Evolutionary conservation across 2,113 vertebrate genomes (phyloP).

Genomic region (Mustelus asterias): DNA sequence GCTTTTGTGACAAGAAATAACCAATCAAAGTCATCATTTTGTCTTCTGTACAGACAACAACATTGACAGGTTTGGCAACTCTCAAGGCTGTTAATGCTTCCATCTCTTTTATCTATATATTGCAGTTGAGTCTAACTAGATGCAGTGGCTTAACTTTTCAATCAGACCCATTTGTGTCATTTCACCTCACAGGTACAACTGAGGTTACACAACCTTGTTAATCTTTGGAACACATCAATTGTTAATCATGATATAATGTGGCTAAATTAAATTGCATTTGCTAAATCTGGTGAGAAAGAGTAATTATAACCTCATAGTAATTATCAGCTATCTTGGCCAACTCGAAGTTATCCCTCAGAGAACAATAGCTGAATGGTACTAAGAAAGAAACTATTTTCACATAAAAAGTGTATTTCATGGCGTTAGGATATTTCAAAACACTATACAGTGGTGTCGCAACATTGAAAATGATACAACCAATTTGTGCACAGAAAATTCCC

Average conservation of each 20-base stretch:
- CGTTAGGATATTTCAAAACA: no score
- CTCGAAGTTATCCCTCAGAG: not conserved
- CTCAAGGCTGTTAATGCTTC: not conserved
- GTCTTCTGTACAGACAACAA: not conserved
- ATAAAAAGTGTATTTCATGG: no score
- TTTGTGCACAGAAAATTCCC: no score
- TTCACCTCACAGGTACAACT: not conserved
- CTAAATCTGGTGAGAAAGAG: not conserved
- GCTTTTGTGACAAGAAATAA: not conserved
- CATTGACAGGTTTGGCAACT: not conserved
- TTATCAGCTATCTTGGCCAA: slow-evolving; percentile 3
- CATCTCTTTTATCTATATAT: not conserved
- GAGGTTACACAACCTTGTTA: not conserved
- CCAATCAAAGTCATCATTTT: not conserved
- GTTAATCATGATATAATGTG: not conserved
- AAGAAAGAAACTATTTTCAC: no score
- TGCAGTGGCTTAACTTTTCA: not conserved
- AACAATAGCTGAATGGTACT: no score
- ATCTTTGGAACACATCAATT: slow-evolving; percentile 13
- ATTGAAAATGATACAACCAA: no score
- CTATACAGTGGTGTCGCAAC: no score
- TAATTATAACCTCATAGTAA: not conserved
- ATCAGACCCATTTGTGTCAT: not conserved
- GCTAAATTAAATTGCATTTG: slow-evolving; percentile 9
- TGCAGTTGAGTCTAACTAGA: no score